A percentile compares a stretch with the other conserved stretches of the same genome.
phyloP scores from a whole-genome alignment of 2,797 vertebrate genomes.

The Ispidina lecontei region DNA sequence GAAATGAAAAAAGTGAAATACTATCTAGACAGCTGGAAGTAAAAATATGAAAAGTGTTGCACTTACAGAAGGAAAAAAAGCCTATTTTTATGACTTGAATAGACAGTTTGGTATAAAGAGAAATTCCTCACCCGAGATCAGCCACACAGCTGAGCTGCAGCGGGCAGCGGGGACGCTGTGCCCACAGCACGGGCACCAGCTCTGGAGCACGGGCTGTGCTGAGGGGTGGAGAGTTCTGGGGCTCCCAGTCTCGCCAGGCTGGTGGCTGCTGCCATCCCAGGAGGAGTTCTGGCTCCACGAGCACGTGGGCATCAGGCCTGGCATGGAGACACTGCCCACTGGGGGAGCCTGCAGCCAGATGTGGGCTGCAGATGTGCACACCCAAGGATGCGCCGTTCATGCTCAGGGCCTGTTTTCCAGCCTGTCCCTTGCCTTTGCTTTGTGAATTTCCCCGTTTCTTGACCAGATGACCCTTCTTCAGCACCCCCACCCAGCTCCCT shows the following conservation, averaged over 20 bases:
- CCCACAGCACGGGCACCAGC: fast-evolving
- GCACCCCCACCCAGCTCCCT: not conserved
- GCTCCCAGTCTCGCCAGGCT: not conserved
- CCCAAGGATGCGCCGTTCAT: not conserved
- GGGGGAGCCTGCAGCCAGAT: not conserved
- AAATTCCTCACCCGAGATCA: constrained; percentile 49
- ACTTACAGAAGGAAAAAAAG: constrained; percentile 55
- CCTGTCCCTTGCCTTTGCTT: not conserved
- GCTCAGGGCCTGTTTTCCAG: not conserved
- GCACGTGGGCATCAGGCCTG: fast-evolving
- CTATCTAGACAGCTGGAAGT: constrained; percentile 70
- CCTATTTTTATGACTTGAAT: constrained; percentile 51
- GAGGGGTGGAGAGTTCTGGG: not conserved
- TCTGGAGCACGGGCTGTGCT: fast-evolving
- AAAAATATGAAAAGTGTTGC: constrained; percentile 69
- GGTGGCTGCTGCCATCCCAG: not conserved
- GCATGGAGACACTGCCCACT: not conserved
- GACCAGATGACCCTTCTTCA: too few relatives aligned
- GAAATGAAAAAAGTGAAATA: constrained; percentile 73
- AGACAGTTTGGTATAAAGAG: constrained; percentile 60
- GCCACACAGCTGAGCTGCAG: not conserved
- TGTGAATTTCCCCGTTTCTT: not conserved
- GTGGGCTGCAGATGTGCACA: not conserved
- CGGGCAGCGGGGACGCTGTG: not conserved
- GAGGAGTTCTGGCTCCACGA: not conserved